phyloP scores from a whole-genome alignment of 2,888 invertebrate genomes.

The Drosophila antonietae region DNA sequence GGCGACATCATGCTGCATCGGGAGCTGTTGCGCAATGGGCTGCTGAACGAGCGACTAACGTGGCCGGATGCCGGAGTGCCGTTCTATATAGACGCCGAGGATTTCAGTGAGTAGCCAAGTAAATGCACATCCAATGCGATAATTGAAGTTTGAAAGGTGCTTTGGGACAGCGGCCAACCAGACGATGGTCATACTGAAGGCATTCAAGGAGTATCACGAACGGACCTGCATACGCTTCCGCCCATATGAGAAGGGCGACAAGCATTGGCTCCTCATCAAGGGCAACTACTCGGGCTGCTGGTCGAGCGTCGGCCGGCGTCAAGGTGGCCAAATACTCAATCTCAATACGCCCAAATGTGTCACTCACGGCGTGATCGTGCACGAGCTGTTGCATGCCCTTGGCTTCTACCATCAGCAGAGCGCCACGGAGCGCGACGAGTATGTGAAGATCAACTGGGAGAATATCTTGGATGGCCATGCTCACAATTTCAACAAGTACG shows the following conservation, averaged over 20 bases:
- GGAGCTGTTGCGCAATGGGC: slow-evolving; percentile 83
- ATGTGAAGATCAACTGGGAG: slow-evolving; percentile 90
- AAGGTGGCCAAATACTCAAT: slow-evolving; percentile 87
- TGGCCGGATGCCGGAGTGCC: slow-evolving; percentile 87
- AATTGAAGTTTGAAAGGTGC: slow-evolving; percentile 27
- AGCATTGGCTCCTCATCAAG: slow-evolving; percentile 87
- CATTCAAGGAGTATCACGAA: slow-evolving; percentile 87
- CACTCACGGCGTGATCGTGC: slow-evolving; percentile 88
- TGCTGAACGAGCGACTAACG: slow-evolving; percentile 84
- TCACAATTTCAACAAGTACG: slow-evolving; percentile 88
- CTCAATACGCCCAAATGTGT: slow-evolving; percentile 86
- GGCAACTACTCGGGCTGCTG: slow-evolving; percentile 87
- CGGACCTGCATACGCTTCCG: slow-evolving; percentile 88
- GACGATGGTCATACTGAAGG: slow-evolving; percentile 85
- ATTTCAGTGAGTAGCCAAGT: slow-evolving; percentile 85
- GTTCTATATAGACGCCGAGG: slow-evolving; percentile 85
- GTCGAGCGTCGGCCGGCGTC: slow-evolving; percentile 88
- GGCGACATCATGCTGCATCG: slow-evolving; percentile 87
- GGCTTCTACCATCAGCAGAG: slow-evolving; percentile 95
- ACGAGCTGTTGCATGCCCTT: slow-evolving; percentile 92
- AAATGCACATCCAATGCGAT: slow-evolving; percentile 6
- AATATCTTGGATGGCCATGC: slow-evolving; percentile 86
- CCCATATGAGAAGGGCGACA: slow-evolving; percentile 86
- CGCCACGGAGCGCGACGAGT: slow-evolving; percentile 90
- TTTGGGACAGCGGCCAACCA: slow-evolving; percentile 83